These are phyloP conservation scores for Panorpa germanica DNA, from an alignment of 2,888 invertebrate genomes.

Conservation along the genomic window DNA sequence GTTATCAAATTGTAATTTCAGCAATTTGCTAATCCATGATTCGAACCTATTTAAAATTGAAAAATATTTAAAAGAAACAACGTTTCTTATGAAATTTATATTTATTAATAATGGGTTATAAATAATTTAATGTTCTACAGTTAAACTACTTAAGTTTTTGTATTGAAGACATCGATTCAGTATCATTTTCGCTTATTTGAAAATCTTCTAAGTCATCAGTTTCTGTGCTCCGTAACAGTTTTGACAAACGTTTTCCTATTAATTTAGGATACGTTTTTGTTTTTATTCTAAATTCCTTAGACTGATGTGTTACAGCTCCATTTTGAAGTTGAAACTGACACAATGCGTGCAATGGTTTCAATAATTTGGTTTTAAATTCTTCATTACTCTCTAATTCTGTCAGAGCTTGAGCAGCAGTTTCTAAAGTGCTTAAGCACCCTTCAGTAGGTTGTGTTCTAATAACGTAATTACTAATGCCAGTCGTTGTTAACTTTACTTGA, in stretches of 20 bases:
- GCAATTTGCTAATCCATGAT: no score
- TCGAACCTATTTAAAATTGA: no score
- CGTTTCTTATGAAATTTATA: no score
- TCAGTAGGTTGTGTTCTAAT: slow-evolving; percentile 89
- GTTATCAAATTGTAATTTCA: no score
- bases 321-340: slow-evolving; percentile 77
- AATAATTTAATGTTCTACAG: no score
- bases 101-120: no score
- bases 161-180: no score
- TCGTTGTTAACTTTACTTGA: slow-evolving; percentile 64
- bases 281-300: slow-evolving; percentile 73
- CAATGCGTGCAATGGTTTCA: slow-evolving; percentile 62
- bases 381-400: slow-evolving; percentile 55
- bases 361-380: slow-evolving; percentile 38
- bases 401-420: slow-evolving; percentile 66
- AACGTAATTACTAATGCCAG: slow-evolving; percentile 64
- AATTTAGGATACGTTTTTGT: slow-evolving; percentile 61
- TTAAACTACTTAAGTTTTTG: no score
- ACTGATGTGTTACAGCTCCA: slow-evolving; percentile 86
- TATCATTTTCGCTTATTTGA: no score
- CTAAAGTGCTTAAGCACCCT: slow-evolving; percentile 77
- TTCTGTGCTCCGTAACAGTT: slow-evolving; percentile 25
- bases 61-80: no score
- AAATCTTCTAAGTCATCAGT: slow-evolving; percentile 10
- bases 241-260: slow-evolving; percentile 58